phyloP scores from a whole-genome alignment of 2,888 invertebrate genomes.

The Hermodice carunculata region DNA sequence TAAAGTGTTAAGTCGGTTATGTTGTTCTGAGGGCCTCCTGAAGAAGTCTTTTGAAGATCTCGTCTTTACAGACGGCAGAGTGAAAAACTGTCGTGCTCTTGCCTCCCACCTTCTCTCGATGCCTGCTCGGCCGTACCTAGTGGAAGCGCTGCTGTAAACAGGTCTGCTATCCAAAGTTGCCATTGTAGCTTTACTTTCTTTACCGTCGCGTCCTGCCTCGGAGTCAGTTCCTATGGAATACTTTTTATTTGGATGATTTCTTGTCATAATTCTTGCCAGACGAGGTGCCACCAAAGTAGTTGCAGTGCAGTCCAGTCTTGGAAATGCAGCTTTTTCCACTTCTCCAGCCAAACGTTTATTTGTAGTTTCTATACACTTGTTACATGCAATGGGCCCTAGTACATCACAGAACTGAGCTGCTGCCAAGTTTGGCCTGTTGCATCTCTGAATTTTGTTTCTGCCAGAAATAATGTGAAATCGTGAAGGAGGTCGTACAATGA shows the following conservation, averaged over 20 bases:
- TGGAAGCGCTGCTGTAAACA: too few species aligned
- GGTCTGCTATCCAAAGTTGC: not conserved
- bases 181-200: not conserved
- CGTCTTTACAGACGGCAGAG: too few species aligned
- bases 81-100: not conserved
- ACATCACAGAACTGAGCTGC: constrained; percentile 19
- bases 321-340: constrained; percentile 1
- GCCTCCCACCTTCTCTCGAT: constrained; percentile 9
- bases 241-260: not conserved
- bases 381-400: constrained; percentile 9
- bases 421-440: too few species aligned
- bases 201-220: not conserved
- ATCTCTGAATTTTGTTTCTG: too few species aligned
- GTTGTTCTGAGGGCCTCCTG: too few species aligned
- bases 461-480: too few species aligned
- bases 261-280: not conserved
- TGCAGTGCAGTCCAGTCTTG: constrained; percentile 4
- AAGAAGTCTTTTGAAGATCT: too few species aligned
- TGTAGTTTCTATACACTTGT: constrained; percentile 1
- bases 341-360: not conserved
- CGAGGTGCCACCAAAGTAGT: constrained; percentile 9
- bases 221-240: not conserved
- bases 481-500: too few species aligned
- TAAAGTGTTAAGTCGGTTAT: too few species aligned
- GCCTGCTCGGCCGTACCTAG: constrained; percentile 4